Percentiles rank a stretch among this genome's conserved stretches.
Conservation (phyloP, 2,888 invertebrate species). For the Megaustenia siamemsis region DNA sequence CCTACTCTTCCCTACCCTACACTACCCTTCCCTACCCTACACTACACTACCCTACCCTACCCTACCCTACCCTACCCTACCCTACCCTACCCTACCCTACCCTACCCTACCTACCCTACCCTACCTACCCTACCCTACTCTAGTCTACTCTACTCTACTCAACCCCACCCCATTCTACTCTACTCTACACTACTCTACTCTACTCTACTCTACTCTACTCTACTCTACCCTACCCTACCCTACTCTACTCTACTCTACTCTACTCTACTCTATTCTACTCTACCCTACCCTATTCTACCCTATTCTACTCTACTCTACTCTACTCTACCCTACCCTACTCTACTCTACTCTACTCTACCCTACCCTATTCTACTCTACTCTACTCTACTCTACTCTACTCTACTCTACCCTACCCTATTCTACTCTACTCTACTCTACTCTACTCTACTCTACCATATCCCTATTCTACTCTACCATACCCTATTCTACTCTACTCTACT, state of each 20-base stretch:
- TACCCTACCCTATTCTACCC: not conserved
- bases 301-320: not conserved
- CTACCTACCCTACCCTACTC: too few relatives aligned
- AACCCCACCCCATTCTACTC: not conserved
- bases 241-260: not conserved
- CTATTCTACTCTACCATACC: too few relatives aligned
- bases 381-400: not conserved
- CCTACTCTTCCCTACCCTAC: not conserved
- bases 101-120: too few relatives aligned
- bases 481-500: not conserved
- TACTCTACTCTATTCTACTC: not conserved
- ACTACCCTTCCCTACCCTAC: not conserved
- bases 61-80: not conserved
- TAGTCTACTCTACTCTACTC: not conserved
- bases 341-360: too few relatives aligned
- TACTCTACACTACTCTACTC: not conserved
- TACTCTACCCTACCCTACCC: not conserved
- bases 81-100: not conserved
- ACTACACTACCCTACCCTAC: not conserved
- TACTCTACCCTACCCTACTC: not conserved
- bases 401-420: not conserved
- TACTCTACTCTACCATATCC: not conserved
- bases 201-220: not conserved
- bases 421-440: not conserved
- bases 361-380: not conserved